Evolutionary conservation across 2,888 invertebrate genomes (phyloP), one percentile per base, ranked within the genome.

Genomic region (Andrena minutula): DNA sequence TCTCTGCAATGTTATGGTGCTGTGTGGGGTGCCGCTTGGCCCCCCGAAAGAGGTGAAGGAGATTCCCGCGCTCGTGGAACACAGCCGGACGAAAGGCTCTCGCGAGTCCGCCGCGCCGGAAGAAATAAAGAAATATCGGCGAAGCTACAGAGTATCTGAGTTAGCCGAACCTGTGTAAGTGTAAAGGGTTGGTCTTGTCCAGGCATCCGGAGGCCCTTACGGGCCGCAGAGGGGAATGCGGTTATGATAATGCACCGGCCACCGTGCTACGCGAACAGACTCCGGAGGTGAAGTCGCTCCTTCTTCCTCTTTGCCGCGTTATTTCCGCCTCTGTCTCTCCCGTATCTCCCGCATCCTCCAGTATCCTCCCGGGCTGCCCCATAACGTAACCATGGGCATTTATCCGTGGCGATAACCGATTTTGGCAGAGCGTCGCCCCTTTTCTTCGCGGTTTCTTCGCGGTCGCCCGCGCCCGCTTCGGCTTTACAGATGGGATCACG

Each of bases 161-260:
- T 56, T 77, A 63, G 28, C 61, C 56, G 58, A 81, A 74, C 61
- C 60, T 79, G 84, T 86, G 88, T 83, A 84, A 86, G 83, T 71
- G 89, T 75, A 87, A 88, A 88, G 87, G 88, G 88, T 87, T 88
- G 87, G 81, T 87, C 88, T 89, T 89, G 91, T 89, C 90, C 89
- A 86, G 88, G 89, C 89, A 86, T 86, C 85, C 89, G 82, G 71
- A 71, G 87, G 86, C 89, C 87, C 88, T 88, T 86, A 86, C 86
- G 83, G 86, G 86, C 86, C 86, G 90, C 89, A 88, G 84, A 89
- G 90, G 92, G 92, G 93, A 93, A 92, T 93, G 93, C 91, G 91
- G 92, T 93, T 93, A 93, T 93, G 93, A 93, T 93, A 93, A 93
- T 93, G 92, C 90, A 92, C 89, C 89, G 92, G 93, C 93, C 93